Percentiles rank a stretch among this genome's conserved stretches.
These are phyloP conservation scores for Caenorhabditis wallacei DNA, from an alignment of 2,888 invertebrate species.

Conservation along the genomic window DNA sequence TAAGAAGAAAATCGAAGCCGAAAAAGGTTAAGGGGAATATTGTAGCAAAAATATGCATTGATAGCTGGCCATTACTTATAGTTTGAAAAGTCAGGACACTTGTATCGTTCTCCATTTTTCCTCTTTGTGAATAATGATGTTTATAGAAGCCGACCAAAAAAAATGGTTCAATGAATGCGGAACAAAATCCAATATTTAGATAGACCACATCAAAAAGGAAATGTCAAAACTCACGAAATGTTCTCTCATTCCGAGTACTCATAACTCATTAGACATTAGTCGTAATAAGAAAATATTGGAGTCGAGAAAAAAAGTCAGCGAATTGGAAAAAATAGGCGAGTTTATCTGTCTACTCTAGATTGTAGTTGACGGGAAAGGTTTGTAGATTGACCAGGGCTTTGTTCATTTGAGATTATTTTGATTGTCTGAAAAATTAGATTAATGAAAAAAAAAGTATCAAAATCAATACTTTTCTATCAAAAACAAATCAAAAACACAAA, in stretches of 20 bases:
- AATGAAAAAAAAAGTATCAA: too few relatives aligned
- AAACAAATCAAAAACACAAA: too few relatives aligned
- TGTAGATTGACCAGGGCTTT: background rate
- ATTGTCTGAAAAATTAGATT: too few relatives aligned
- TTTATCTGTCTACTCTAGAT: constrained; percentile 4
- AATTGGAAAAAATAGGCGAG: constrained; percentile 5
- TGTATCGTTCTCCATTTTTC: background rate
- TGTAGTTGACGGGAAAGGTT: background rate
- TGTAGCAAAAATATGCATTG: constrained; percentile 10
- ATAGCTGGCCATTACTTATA: background rate
- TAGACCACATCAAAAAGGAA: background rate
- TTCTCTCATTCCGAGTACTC: background rate
- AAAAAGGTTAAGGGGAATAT: background rate
- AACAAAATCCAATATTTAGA: background rate
- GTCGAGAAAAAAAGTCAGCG: constrained; percentile 3
- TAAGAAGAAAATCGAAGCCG: background rate
- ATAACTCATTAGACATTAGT: constrained; percentile 10
- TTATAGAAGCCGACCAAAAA: background rate
- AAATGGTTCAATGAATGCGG: background rate
- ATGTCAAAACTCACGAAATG: constrained; percentile 11
- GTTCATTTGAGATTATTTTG: too few relatives aligned
- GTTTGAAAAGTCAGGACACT: background rate
- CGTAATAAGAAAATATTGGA: background rate
- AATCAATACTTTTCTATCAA: too few relatives aligned
- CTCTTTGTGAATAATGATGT: background rate